These are phyloP conservation scores for Daphoenositta chrysoptera DNA, from an alignment of 2,113 vertebrate species.

Conservation along the genomic window DNA sequence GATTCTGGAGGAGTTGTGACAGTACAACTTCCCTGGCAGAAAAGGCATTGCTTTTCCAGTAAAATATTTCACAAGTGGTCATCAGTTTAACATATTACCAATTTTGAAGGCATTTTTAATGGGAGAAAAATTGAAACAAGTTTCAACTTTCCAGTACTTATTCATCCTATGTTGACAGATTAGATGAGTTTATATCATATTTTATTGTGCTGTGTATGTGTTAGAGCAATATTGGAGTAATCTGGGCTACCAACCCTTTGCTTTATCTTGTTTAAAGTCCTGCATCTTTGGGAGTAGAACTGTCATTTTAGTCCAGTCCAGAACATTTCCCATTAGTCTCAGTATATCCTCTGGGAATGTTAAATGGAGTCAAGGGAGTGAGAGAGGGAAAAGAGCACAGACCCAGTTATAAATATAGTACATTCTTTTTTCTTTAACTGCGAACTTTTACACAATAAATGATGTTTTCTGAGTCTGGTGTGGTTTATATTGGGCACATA, in stretches of 20 bases:
- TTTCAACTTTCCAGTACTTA: not conserved
- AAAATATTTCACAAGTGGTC: not conserved
- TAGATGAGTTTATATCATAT: not conserved
- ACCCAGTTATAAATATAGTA: not conserved
- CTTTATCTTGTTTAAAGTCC: not conserved
- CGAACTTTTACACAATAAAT: not conserved
- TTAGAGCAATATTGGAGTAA: not conserved
- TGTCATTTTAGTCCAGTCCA: not conserved
- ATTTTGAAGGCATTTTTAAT: not conserved
- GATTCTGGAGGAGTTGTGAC: not conserved
- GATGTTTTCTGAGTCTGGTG: not conserved
- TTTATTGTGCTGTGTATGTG: not conserved
- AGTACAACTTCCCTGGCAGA: not conserved
- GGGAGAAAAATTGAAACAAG: not conserved
- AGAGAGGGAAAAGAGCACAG: not conserved
- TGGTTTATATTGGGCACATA: not conserved
- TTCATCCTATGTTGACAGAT: not conserved
- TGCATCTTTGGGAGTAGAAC: not conserved
- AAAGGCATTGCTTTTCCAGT: not conserved
- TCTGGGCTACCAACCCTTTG: not conserved
- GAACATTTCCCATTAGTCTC: not conserved
- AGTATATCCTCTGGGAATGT: not conserved
- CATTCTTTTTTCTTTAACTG: not conserved
- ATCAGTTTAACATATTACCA: not conserved
- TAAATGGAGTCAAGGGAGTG: not conserved